phyloP scores from a whole-genome alignment of 2,888 invertebrate genomes.

The Tiliacea citrago region DNA sequence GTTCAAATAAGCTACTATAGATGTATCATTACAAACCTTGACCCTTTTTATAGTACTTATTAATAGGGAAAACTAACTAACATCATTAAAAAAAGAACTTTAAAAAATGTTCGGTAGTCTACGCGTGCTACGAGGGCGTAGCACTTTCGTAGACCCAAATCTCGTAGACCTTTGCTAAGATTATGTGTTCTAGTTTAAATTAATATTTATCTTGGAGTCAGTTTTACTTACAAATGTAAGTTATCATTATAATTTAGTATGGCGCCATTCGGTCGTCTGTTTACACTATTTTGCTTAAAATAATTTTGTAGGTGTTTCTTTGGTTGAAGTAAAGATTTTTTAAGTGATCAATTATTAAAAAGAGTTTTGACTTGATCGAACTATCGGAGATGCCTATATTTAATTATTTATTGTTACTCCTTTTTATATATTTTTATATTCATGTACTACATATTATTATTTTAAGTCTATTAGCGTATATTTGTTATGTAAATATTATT shows the following conservation, averaged over 20 bases:
- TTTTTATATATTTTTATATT: no score
- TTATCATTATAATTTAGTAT: constrained; percentile 40
- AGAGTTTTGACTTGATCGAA: not conserved
- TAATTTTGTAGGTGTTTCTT: not conserved
- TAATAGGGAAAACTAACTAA: not conserved
- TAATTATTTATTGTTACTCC: not conserved
- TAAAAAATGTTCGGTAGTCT: constrained; percentile 1
- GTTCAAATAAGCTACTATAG: not conserved
- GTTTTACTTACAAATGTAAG: constrained; percentile 26
- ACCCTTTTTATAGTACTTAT: not conserved
- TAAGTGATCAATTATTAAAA: not conserved
- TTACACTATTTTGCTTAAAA: constrained; percentile 1
- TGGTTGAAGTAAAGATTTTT: no score
- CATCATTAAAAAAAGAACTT: not conserved
- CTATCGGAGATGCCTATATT: not conserved
- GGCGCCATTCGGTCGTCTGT: constrained; percentile 12
- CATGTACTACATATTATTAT: no score
- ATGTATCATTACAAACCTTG: not conserved
- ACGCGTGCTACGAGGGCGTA: constrained; percentile 59
- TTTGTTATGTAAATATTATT: no score
- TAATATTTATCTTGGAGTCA: constrained; percentile 28
- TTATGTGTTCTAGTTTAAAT: constrained; percentile 32
- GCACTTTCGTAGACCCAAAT: constrained; percentile 58
- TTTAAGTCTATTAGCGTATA: no score
- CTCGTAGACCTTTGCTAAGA: constrained; percentile 35